phyloP scores from a whole-genome alignment of 1,140 invertebrate genomes.

The Sycophaga agraensis region DNA sequence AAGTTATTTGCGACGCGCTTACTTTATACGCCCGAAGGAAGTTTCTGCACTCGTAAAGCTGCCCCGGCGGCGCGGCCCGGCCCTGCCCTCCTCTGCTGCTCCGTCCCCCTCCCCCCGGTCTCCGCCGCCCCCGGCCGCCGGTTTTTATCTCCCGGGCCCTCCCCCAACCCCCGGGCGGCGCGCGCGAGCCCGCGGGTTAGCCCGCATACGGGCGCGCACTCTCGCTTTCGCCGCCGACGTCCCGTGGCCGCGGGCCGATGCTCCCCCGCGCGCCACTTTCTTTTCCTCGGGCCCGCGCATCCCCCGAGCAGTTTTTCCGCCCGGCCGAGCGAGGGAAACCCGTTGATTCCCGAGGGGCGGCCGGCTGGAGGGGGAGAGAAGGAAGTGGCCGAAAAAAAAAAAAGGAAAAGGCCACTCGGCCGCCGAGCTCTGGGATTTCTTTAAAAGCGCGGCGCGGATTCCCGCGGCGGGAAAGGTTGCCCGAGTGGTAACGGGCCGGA shows the following conservation, averaged over 20 bases:
- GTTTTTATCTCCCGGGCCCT: slow-evolving; percentile 39
- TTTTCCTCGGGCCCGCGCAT: too few species aligned
- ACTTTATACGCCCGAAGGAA: slow-evolving; percentile 56
- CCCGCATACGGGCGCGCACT: too few species aligned
- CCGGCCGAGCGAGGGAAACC: too few species aligned
- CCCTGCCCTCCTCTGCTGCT: slow-evolving; percentile 26
- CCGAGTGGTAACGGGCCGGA: not conserved
- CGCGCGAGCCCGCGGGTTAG: too few species aligned
- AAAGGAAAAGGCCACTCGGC: not conserved
- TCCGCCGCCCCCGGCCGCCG: slow-evolving; percentile 27
- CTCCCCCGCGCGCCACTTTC: not conserved
- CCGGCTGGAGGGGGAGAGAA: not conserved
- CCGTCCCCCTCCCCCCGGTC: slow-evolving; percentile 33
- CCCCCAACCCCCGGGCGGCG: slow-evolving; percentile 14
- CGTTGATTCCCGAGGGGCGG: too few species aligned
- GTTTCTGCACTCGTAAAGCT: slow-evolving; percentile 58
- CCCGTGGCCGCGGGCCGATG: not conserved
- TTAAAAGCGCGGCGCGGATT: too few species aligned
- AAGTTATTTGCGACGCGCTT: slow-evolving; percentile 58
- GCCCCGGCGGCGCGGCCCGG: slow-evolving; percentile 36
- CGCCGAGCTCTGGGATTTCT: not conserved
- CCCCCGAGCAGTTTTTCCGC: too few species aligned
- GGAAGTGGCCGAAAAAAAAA: not conserved
- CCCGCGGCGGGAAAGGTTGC: too few species aligned
- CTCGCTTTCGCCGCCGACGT: slow-evolving; percentile 7